phyloP scores from a whole-genome alignment of 2,888 invertebrate species.

The Zhuqinia jingwanae region DNA sequence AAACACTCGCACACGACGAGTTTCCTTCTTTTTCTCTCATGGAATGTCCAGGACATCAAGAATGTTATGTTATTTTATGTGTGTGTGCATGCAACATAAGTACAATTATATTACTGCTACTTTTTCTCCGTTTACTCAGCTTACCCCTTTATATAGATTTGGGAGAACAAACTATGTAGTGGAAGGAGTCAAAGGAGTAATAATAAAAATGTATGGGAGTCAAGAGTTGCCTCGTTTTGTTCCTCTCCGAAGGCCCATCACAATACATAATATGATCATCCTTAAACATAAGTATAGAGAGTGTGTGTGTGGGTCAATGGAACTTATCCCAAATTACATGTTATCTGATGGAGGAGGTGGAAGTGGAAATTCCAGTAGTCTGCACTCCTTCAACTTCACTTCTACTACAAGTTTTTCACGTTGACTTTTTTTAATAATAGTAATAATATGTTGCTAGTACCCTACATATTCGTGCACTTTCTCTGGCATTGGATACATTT shows the following conservation, averaged over 20 bases:
- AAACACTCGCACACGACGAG: background rate
- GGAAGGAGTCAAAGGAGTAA: background rate
- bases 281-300: background rate
- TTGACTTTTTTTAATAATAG: no score
- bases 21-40: conserved; percentile 12
- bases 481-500: no score
- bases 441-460: no score
- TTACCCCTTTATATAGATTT: background rate
- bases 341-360: background rate
- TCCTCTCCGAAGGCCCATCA: background rate
- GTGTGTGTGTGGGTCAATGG: background rate
- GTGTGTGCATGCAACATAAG: background rate
- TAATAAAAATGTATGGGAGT: background rate
- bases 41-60: conserved; percentile 24
- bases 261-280: background rate
- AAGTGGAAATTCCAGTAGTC: background rate
- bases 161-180: background rate
- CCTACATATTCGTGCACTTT: no score
- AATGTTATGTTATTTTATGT: no score
- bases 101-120: no score
- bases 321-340: background rate
- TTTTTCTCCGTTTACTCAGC: background rate
- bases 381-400: background rate
- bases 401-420: conserved; percentile 65
- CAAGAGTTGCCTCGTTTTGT: background rate